A percentile compares a stretch with the other conserved stretches of the same genome.
These are phyloP conservation scores for Pyrrhosoma nymphula DNA, from an alignment of 2,888 invertebrate genomes.

Conservation along the genomic window DNA sequence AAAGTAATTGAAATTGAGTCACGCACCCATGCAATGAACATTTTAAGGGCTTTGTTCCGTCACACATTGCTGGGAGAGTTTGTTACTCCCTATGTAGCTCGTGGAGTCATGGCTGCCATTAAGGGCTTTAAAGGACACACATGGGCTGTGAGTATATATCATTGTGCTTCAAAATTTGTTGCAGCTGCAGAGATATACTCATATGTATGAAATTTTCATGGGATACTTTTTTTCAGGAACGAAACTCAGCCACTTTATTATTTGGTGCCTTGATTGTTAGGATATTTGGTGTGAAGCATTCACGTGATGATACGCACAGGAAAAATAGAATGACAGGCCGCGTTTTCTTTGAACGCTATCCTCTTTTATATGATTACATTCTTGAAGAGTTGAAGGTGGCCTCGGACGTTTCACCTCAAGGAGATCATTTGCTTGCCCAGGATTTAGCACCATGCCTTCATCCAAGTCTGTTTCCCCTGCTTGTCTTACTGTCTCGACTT, in stretches of 20 bases:
- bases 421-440: not conserved
- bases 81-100: constrained; percentile 84
- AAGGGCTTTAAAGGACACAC: constrained; percentile 85
- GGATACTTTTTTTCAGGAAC: constrained; percentile 80
- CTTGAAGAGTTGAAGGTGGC: constrained; percentile 77
- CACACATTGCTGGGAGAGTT: constrained; percentile 88
- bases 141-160: constrained; percentile 86
- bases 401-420: constrained; percentile 66
- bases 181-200: not conserved
- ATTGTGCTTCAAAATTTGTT: not conserved
- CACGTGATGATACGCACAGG: constrained; percentile 80
- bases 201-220: not conserved
- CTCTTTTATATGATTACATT: constrained; percentile 82
- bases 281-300: constrained; percentile 89
- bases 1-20: constrained; percentile 76
- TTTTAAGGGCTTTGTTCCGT: constrained; percentile 89
- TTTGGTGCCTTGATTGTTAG: constrained; percentile 90
- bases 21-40: constrained; percentile 91
- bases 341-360: constrained; percentile 88
- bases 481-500: constrained; percentile 88
- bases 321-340: constrained; percentile 79
- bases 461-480: constrained; percentile 86
- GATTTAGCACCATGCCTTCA: constrained; percentile 75
- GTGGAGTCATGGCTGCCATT: constrained; percentile 86
- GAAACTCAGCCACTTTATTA: constrained; percentile 92